Evolutionary conservation across 2,888 invertebrate species (phyloP).

Genomic region (Dorcus hopei): DNA sequence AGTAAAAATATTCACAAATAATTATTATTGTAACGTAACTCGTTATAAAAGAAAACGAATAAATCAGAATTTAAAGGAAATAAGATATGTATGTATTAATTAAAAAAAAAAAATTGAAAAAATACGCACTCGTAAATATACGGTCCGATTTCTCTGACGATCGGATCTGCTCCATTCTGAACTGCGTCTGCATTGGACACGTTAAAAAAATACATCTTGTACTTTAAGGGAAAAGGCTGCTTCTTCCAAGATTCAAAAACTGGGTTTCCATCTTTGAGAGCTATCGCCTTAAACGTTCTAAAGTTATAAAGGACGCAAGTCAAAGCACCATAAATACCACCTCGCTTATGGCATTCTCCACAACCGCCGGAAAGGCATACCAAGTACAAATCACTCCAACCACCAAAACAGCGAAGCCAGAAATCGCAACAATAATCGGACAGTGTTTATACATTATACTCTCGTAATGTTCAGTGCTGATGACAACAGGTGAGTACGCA

Average conservation of each 20-base stretch:
- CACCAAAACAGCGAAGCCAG: conserved; percentile 45
- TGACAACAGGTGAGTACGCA: too few species aligned
- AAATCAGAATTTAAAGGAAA: too few species aligned
- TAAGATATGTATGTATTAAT: too few species aligned
- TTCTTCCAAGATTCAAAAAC: conserved; percentile 60
- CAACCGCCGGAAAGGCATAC: conserved; percentile 54
- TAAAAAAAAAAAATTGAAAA: not conserved
- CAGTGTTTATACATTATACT: conserved; percentile 29
- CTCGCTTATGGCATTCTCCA: conserved; percentile 51
- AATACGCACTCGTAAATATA: conserved; percentile 60
- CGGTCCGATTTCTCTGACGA: conserved; percentile 59
- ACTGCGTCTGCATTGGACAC: conserved; percentile 60
- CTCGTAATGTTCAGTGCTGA: too few species aligned
- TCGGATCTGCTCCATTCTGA: conserved; percentile 54
- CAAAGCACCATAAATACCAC: conserved; percentile 47
- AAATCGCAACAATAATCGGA: conserved; percentile 29
- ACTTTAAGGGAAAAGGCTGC: conserved; percentile 55
- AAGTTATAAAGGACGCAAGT: not conserved
- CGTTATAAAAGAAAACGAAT: too few species aligned
- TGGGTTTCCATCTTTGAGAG: conserved; percentile 55
- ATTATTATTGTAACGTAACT: not conserved
- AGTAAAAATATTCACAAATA: not conserved
- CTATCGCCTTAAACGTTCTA: conserved; percentile 22
- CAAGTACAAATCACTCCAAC: conserved; percentile 49
- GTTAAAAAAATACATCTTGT: conserved; percentile 58